Evolutionary conservation across 2,888 invertebrate species (phyloP).

Genomic region (Ligdia adustata): DNA sequence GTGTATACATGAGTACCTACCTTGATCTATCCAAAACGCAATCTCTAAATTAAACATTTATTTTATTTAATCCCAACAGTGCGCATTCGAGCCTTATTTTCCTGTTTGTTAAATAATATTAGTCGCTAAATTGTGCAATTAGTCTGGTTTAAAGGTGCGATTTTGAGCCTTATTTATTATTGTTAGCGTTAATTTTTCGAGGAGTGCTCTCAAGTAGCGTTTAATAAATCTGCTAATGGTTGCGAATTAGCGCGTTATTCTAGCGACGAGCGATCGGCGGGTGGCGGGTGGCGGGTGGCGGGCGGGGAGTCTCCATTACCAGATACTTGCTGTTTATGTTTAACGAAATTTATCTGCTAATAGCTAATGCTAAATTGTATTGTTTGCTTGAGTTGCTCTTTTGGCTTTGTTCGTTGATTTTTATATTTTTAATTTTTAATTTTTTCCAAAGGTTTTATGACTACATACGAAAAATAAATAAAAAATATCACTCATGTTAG

Average conservation of each 20-base stretch:
- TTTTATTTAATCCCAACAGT: no score
- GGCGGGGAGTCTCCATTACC: conserved; percentile 1
- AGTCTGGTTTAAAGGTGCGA: conserved; percentile 2
- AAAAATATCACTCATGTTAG: no score
- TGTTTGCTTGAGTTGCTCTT: not conserved
- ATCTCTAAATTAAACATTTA: not conserved
- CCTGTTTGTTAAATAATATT: conserved; percentile 2
- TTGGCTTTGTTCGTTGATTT: no score
- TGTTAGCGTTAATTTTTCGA: conserved; percentile 16
- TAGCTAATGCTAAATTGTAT: not conserved
- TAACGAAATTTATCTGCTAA: not conserved
- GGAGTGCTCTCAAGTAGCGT: conserved; percentile 22
- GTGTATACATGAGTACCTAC: no score
- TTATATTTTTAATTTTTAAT: no score
- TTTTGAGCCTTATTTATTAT: conserved; percentile 13
- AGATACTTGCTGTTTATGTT: not conserved
- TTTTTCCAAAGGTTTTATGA: no score
- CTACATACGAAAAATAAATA: no score
- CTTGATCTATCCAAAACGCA: not conserved
- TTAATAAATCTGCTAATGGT: conserved; percentile 33
- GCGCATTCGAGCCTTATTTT: conserved; percentile 8
- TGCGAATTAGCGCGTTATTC: conserved; percentile 7
- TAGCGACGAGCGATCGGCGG: not conserved
- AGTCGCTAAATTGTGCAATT: no score
- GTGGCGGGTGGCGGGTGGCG: no score